Percentiles rank a stretch among this genome's conserved stretches.
These are phyloP conservation scores for Platycercus adscitus DNA, from an alignment of 2,113 vertebrate species.

Conservation along the genomic window DNA sequence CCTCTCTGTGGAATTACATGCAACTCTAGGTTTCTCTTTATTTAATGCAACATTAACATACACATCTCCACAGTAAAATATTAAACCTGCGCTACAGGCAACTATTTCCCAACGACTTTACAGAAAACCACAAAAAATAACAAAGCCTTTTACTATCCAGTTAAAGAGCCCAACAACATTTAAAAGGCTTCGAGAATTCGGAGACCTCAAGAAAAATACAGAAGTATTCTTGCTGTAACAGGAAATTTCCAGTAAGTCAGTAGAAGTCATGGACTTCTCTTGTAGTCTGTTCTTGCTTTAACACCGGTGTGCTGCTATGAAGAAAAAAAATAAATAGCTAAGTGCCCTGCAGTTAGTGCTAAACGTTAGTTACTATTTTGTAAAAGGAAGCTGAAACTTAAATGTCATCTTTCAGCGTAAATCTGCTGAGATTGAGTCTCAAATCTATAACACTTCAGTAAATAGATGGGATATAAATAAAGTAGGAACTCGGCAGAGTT, in stretches of 20 bases:
- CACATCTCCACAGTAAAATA: neutral
- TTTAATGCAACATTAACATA: neutral
- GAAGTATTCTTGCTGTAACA: neutral
- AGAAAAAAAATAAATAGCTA: neutral
- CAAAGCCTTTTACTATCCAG: neutral
- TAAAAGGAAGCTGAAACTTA: neutral
- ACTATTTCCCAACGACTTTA: neutral
- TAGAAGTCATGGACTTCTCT: neutral
- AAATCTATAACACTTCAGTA: slow-evolving; percentile 25
- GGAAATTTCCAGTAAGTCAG: neutral
- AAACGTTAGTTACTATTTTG: neutral
- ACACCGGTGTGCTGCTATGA: neutral
- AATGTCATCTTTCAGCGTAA: neutral
- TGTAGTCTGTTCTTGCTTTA: neutral
- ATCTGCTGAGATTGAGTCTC: neutral
- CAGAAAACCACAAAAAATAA: neutral
- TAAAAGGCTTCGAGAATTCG: neutral
- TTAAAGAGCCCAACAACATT: neutral
- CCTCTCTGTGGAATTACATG: neutral
- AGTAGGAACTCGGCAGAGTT: slow-evolving; percentile 13
- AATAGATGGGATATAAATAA: slow-evolving; percentile 46
- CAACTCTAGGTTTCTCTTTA: neutral
- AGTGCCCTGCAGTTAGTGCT: neutral
- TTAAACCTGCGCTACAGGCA: neutral
- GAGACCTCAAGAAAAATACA: neutral